A percentile compares a stretch with the other conserved stretches of the same genome.
phyloP scores from a whole-genome alignment of 1,140 invertebrate genomes.

The Tetraneura akinire region DNA sequence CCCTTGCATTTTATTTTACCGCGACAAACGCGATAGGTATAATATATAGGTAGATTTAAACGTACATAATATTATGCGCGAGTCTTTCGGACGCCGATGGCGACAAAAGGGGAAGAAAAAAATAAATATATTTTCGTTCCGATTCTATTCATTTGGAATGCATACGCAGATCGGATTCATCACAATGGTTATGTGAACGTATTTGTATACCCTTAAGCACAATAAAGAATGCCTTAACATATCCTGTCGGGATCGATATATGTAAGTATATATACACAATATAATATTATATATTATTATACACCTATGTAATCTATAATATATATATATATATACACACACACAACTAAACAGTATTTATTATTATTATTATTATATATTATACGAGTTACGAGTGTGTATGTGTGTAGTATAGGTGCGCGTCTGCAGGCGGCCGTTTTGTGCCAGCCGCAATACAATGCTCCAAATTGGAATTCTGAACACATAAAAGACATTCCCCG shows the following conservation, averaged over 20 bases:
- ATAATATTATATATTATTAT: background rate
- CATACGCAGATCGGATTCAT: constrained; percentile 31
- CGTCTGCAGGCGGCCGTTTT: constrained; percentile 42
- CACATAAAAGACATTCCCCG: constrained; percentile 43
- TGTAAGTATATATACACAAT: background rate
- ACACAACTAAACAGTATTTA: background rate
- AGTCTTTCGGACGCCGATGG: constrained; percentile 37
- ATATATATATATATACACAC: background rate
- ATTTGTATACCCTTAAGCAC: constrained; percentile 24
- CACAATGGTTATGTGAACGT: constrained; percentile 39
- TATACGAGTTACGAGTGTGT: too few relatives aligned
- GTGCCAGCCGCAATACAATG: constrained; percentile 21
- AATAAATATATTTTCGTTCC: constrained; percentile 30
- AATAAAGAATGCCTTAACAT: constrained; percentile 42
- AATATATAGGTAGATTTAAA: too few relatives aligned
- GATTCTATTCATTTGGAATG: constrained; percentile 47
- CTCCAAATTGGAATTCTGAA: constrained; percentile 48
- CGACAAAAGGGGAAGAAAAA: background rate
- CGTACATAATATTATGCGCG: too few relatives aligned
- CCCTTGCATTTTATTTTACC: constrained; percentile 21
- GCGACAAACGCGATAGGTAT: background rate
- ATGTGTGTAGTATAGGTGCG: constrained; percentile 24
- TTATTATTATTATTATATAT: constrained; percentile 38
- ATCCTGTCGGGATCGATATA: constrained; percentile 42
- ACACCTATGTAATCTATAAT: background rate